A percentile compares a stretch with the other conserved stretches of the same genome.
phyloP scores from a whole-genome alignment of 2,888 invertebrate species.

The Pterobdella sp. region DNA sequence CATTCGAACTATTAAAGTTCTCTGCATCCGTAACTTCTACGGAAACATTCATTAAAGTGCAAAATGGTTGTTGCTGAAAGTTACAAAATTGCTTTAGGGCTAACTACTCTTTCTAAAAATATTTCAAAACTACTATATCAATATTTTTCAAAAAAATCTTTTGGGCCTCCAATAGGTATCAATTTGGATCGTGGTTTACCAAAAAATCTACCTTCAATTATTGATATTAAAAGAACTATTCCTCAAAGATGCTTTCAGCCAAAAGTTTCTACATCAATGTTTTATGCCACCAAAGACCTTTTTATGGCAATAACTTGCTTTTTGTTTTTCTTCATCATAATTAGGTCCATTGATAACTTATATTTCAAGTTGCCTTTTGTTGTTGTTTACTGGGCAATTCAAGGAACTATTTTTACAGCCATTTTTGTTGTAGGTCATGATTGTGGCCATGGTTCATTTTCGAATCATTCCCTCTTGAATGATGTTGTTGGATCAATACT shows the following conservation, averaged over 20 bases:
- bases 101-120: neutral
- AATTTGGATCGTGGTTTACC: slow-evolving; percentile 34
- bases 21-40: too few relatives aligned
- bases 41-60: too few relatives aligned
- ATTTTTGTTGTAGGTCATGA: slow-evolving; percentile 47
- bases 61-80: slow-evolving; percentile 2
- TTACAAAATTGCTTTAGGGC: neutral
- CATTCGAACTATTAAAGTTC: too few relatives aligned
- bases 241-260: slow-evolving; percentile 45
- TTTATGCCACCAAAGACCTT: slow-evolving; percentile 43
- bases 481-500: slow-evolving; percentile 43
- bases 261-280: slow-evolving; percentile 41
- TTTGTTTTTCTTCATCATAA: slow-evolving; percentile 26
- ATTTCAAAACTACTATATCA: neutral
- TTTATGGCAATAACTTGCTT: slow-evolving; percentile 39
- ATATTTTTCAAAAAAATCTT: neutral
- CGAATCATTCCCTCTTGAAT: slow-evolving; percentile 41
- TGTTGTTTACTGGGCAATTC: slow-evolving; percentile 43
- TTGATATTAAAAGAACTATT: slow-evolving; percentile 44
- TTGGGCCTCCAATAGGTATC: neutral
- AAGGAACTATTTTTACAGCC: slow-evolving; percentile 45
- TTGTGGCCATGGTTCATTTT: slow-evolving; percentile 47
- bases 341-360: slow-evolving; percentile 10
- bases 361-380: slow-evolving; percentile 28
- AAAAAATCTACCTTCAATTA: slow-evolving; percentile 41